Evolutionary conservation across 2,888 invertebrate species (phyloP), one percentile per base, ranked within the genome.

Genomic region (Pandemis corylana): DNA sequence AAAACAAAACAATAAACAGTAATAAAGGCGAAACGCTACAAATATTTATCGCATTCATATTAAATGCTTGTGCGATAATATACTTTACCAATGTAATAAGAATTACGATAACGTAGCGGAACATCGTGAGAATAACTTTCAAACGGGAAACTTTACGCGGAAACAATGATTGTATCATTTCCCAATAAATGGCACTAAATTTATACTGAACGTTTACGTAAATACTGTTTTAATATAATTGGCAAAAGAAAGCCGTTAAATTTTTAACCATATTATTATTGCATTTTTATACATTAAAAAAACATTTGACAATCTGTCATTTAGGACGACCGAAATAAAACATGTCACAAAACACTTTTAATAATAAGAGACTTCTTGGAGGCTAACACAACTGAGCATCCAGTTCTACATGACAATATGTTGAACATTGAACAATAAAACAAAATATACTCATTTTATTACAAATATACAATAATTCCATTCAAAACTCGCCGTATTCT

Each of bases 121-220:
- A 65, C 66, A 75, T 70, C 75, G 75, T 75, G 75, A 63, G 75
- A 66, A 67, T 67, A 66, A 75, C 62, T 75, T 75, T 70, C 51
- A 63, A 53, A 59, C 59, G 59, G 10, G 53, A 20, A 66, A 13
- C 42, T 53, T 56, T 42, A 63, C 41, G 1, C 15, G 68, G 59
- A 28, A 53, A 68, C 41, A 73, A 41, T 51, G 9, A 41, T 68
- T 65, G 64, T 72, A n/a, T 53, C 67, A 53, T 53, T 66, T 61
- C 61, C 66, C 59, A 65, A 64, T 41, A 63, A 72, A 74, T 74
- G 74, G 74, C 74, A 74, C 74, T 74, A 44, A 69, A 64, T 72
- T 74, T 74, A 69, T 74, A 74, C 69, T 69, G 51, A 69, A 51
- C 42, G 15, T 65, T 74, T 69, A 66, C 49, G 13, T 59, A 49